Evolutionary conservation across 2,113 vertebrate genomes (phyloP), one percentile per base, ranked within the genome.

Genomic region (Neotoma lepida): DNA sequence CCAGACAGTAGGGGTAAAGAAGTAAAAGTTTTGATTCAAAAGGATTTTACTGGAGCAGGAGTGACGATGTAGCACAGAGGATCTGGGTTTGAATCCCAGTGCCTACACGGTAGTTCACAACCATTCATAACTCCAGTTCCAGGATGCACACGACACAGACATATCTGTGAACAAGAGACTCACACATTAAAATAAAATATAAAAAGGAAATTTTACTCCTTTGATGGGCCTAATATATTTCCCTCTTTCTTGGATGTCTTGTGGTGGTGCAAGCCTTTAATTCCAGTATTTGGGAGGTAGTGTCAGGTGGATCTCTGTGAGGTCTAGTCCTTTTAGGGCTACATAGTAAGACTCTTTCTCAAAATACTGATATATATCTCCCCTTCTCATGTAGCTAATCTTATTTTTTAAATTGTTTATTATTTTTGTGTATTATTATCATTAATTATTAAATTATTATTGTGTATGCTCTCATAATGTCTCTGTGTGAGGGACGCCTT

Each of bases 11-110:
- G 74, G 35, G 87, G 49, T 80, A 86, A 68, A 85, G 35, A 22
- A 82, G 54, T 39, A 58, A 82, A 61, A n/a, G 26, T 88, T 91
- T 95, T 89, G 63, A 87, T 61, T 94, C 68, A 93, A 68, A 73
- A 90, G 51, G 14, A 46, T 81, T 97, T 95, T 94, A 9, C 41
- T 41, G 39, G 54, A 14, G 24, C 3, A 41, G n/a, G 24, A 41
- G 7, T 82, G n/a, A 61, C 41, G 24, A 7, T 41, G 1, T 28
- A 17, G 24, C 41, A n/a, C 1, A 61, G 22, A 41, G 10, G n/a
- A 61, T 7, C 14, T 61, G 3, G n/a, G 14, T 61, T 82, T 61
- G 56, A 41, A 30, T 82, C 51, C 6, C 22, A 26, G 54, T 82
- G 78, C 22, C 35, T 58, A 3, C 51, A 39, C n/a, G 22, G 35